Evolutionary conservation across 1,140 invertebrate genomes (phyloP), one percentile per base, ranked within the genome.

Genomic region (Drosophila hydei): DNA sequence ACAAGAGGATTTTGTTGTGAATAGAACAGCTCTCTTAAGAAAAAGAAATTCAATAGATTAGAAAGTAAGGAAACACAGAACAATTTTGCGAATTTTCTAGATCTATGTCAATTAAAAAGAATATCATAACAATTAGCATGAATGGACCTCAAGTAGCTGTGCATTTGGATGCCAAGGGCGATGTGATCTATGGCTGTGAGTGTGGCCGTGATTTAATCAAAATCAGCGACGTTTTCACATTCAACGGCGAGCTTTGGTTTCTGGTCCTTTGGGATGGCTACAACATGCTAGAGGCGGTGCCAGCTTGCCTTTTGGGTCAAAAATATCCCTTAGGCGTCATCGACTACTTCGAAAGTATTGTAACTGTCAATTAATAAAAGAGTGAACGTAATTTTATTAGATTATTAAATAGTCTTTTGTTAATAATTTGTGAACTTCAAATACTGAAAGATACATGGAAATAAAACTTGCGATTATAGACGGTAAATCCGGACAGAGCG

Each of bases 181-280:
- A 71, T 9, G 61, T 65, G 0, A 2, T 51, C 9, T 71, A 71
- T 25, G 61, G 68, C 23, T 71, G 11, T 9, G 36, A 64, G 0
- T 11, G 21, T 0, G 52, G 61, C 9, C 52, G 33, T 8, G 6
- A 40, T 4, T 16, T 71, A n/a, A 0, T 33, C 0, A 0, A 42
- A 3, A 71, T 71, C 7, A 3, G 5, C 0, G 43, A 30, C 8
- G 30, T 2, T 3, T 51, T 56, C 16, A 2, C 6, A 4, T 52
- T 58, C 45, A 54, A 67, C 4, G 9, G 27, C 1, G 9, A 27
- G 0, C 9, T 36, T 1, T 72, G 48, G 54, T 16, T 67, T 2
- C 47, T 60, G 4, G 48, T 54, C 7, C 23, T 21, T 2, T 72
- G 69, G 69, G 38, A 72, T 9, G 69, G 54, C 11, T 67, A 54